phyloP scores from a whole-genome alignment of 1,140 invertebrate species.

The Danaus plexippus region DNA sequence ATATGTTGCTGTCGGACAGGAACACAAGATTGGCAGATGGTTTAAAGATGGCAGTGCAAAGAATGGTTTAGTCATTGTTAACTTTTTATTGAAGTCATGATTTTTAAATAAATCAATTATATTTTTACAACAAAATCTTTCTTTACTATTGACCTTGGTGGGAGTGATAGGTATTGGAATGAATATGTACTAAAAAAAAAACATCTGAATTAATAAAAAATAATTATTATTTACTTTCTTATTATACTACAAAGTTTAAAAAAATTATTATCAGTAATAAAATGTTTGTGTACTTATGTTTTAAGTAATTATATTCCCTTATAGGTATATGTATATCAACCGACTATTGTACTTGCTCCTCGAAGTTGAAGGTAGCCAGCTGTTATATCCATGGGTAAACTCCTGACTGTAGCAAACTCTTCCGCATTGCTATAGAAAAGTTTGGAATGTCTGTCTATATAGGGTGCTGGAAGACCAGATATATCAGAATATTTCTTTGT shows the following conservation, averaged over 20 bases:
- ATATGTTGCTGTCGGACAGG: constrained; percentile 91
- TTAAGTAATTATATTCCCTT: too few relatives aligned
- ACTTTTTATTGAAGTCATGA: constrained; percentile 37
- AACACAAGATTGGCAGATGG: constrained; percentile 95
- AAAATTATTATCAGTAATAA: neutral
- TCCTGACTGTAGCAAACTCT: constrained; percentile 87
- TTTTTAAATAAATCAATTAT: constrained; percentile 15
- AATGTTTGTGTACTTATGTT: too few relatives aligned
- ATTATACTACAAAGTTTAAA: constrained; percentile 5
- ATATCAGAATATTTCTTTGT: constrained; percentile 95
- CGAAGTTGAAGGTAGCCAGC: constrained; percentile 88
- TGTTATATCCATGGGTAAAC: constrained; percentile 91
- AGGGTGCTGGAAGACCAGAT: constrained; percentile 88
- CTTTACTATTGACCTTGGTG: too few relatives aligned
- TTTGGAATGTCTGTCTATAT: constrained; percentile 92
- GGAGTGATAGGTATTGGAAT: too few relatives aligned
- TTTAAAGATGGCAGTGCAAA: constrained; percentile 85
- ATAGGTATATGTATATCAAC: constrained; percentile 44
- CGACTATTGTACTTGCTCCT: constrained; percentile 88
- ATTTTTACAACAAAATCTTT: constrained; percentile 1
- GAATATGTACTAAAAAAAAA: too few relatives aligned
- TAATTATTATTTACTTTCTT: too few relatives aligned
- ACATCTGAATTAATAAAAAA: too few relatives aligned
- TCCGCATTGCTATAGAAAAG: constrained; percentile 87
- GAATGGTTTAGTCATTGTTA: constrained; percentile 79